Base-by-base conservation (phyloP, 2,888 invertebrate species). In the Eulithis testata region DNA sequence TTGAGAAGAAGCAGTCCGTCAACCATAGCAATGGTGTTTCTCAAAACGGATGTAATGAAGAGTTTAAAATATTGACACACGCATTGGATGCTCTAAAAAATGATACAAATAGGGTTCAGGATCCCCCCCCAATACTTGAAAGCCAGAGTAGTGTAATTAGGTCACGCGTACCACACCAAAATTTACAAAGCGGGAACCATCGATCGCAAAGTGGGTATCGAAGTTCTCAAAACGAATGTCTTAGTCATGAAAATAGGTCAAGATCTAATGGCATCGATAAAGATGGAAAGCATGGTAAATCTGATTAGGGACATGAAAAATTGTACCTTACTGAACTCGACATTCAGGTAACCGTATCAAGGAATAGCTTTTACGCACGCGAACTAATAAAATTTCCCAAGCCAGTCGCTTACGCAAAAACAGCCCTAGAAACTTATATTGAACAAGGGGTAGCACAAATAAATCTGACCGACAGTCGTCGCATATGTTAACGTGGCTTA, bases 341-440 rank as follows among this genome's bases (percentile, higher is more conserved):
- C 55, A 56, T 63, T 68, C 60, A 40, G 53, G 60, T 53, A 61
- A 47, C 57, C 61, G 64, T 69, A 70, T 31, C 3, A 40, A 58
- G 59, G 60, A 71, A 73, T 57, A 62, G 62, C 62, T 60, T n/a
- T 11, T 40, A 12, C 43, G 53, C 71, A 73, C 69, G 73, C 70
- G 57, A 67, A 3, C 50, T 27, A 31, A 61, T 57, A 54, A 68
- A 65, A 63, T 40, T 54, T 59, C 21, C 56, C 36, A 44, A 12
- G 31, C 12, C 44, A 12, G 63, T 60, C 56, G 55, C 51, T 45
- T 45, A 55, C 51, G 45, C 55, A 56, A 56, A 56, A 47, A 45
- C 36, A 51, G n/a, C 40, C 60, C 9, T 9, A 14, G 43, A 31
- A 45, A 3, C 21, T 47, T 5, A 40, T 40, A 40, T 9, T 3